Percentiles rank a stretch among this genome's conserved stretches.
Evolutionary conservation across 2,113 vertebrate species (phyloP).

Genomic region (Boleophthalmus pectinirostris): DNA sequence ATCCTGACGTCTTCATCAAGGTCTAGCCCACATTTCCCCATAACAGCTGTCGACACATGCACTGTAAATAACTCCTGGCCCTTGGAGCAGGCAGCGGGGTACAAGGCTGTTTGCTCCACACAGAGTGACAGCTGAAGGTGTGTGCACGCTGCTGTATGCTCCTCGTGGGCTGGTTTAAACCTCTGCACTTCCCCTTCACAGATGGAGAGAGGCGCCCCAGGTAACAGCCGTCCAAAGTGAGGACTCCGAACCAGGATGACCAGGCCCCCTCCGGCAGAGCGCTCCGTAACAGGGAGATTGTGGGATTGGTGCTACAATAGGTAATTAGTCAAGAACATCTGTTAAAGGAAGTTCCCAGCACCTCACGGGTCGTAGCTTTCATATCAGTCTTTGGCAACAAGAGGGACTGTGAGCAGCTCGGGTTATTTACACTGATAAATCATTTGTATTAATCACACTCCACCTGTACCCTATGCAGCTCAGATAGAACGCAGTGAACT

Average conservation of each 20-base stretch:
- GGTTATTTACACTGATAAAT: conserved; percentile 64
- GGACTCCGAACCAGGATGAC: conserved; percentile 70
- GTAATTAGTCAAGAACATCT: conserved; percentile 81
- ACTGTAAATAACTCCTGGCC: conserved; percentile 49
- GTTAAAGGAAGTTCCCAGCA: conserved; percentile 61
- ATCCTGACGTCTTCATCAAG: conserved; percentile 33
- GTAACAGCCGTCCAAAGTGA: conserved; percentile 60
- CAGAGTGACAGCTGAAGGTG: conserved; percentile 59
- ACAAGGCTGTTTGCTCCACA: conserved; percentile 46
- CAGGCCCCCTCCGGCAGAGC: conserved; percentile 68
- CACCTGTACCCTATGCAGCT: conserved; percentile 37
- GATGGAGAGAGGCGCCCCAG: conserved; percentile 70
- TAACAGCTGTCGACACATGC: conserved; percentile 46
- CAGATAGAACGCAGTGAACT: conserved; percentile 19
- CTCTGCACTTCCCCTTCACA: conserved; percentile 60
- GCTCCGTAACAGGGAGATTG: conserved; percentile 60
- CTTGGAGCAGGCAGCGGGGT: conserved; percentile 30
- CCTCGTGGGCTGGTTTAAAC: conserved; percentile 40
- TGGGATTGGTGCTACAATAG: conserved; percentile 72
- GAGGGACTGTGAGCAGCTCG: conserved; percentile 26
- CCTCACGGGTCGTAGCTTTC: conserved; percentile 60
- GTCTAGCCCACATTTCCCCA: not conserved
- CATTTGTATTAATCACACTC: conserved; percentile 60
- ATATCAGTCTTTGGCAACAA: conserved; percentile 61
- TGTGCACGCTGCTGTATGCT: conserved; percentile 20